Conservation (phyloP, 2,797 vertebrate genomes). For the Paramormyrops hopkinsi region DNA sequence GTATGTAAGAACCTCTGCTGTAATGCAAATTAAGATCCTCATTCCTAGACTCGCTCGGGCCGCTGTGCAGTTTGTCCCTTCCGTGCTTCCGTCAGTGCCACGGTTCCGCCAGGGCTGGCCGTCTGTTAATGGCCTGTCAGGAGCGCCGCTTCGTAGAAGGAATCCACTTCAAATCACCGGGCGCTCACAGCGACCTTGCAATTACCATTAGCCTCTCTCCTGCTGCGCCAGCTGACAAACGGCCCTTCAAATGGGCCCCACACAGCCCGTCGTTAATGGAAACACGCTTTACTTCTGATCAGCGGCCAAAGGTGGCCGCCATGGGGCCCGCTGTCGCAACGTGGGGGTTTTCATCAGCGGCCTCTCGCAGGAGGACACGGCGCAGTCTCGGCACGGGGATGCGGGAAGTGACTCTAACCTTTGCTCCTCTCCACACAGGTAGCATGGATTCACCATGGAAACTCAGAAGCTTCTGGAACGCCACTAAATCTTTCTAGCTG, state of each 20-base stretch:
- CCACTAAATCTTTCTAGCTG: neutral
- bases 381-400: neutral
- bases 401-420: neutral
- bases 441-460: neutral
- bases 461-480: neutral
- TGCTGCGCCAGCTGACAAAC: conserved; percentile 51
- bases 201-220: conserved; percentile 64
- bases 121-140: conserved; percentile 56
- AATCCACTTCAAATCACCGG: conserved; percentile 54
- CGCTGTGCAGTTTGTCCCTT: conserved; percentile 26
- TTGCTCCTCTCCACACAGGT: neutral
- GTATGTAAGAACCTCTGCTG: neutral
- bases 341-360: neutral
- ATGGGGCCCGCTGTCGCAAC: conserved; percentile 2
- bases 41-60: neutral
- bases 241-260: conserved; percentile 32
- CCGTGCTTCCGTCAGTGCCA: conserved; percentile 15
- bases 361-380: neutral
- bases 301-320: conserved; percentile 2
- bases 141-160: conserved; percentile 47
- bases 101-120: neutral
- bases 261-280: conserved; percentile 30
- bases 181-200: conserved; percentile 50
- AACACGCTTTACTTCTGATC: conserved; percentile 36
- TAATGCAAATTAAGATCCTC: neutral